Evolutionary conservation across 2,797 vertebrate species (phyloP).

Genomic region (Sebastes matsubarae): DNA sequence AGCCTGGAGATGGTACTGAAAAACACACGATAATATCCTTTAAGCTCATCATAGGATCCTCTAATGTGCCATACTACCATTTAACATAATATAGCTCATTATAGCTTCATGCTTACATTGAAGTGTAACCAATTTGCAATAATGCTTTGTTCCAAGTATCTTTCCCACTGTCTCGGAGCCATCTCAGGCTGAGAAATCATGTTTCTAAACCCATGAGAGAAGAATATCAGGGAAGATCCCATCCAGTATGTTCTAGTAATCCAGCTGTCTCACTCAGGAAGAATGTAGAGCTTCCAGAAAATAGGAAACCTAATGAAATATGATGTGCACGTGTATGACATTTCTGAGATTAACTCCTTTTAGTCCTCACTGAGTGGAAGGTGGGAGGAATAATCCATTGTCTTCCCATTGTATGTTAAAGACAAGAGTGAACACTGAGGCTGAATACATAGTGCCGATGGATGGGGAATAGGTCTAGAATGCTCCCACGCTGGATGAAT

Average conservation of each 20-base stretch:
- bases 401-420: constrained; percentile 41
- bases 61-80: constrained; percentile 35
- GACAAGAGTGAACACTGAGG: constrained; percentile 2
- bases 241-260: constrained; percentile 51
- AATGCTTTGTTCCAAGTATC: constrained; percentile 14
- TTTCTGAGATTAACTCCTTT: constrained; percentile 35
- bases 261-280: constrained; percentile 34
- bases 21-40: constrained; percentile 18
- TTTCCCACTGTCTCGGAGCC: constrained; percentile 1
- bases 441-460: constrained; percentile 20
- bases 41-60: constrained; percentile 17
- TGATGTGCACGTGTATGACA: constrained; percentile 19
- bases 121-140: constrained; percentile 48
- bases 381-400: constrained; percentile 58
- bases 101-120: constrained; percentile 33
- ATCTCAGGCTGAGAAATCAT: constrained; percentile 24
- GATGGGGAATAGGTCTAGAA: constrained; percentile 31
- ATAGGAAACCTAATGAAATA: constrained; percentile 41
- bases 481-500: constrained; percentile 25
- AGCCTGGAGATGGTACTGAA: neutral
- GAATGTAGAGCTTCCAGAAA: constrained; percentile 23
- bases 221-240: neutral
- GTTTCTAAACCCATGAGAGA: constrained; percentile 18
- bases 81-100: constrained; percentile 39
- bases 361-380: neutral